Conservation (phyloP, 2,797 vertebrate species). For the Lagodon rhomboides region DNA sequence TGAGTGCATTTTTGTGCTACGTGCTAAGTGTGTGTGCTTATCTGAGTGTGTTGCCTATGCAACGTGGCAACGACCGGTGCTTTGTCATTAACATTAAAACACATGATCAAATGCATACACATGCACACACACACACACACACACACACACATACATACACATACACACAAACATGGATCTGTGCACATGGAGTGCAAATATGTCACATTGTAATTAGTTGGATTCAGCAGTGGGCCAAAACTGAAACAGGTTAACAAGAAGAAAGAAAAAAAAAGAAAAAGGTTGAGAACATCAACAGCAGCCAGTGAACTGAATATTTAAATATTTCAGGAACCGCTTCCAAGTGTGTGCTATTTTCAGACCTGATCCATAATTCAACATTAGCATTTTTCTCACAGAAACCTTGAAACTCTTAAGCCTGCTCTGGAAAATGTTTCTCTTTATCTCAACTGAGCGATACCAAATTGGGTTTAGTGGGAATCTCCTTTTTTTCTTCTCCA, state of each 20-base stretch:
- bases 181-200: conserved; percentile 10
- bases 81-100: neutral
- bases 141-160: neutral
- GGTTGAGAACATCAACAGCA: conserved; percentile 74
- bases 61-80: neutral
- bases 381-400: conserved; percentile 81
- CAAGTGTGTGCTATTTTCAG: conserved; percentile 86
- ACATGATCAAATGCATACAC: neutral
- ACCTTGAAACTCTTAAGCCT: conserved; percentile 72
- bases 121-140: neutral
- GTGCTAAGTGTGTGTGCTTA: neutral
- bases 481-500: neutral
- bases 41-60: neutral
- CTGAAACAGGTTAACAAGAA: conserved; percentile 65
- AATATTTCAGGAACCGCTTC: conserved; percentile 87
- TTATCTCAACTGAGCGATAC: conserved; percentile 43
- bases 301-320: conserved; percentile 80
- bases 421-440: conserved; percentile 57
- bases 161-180: neutral
- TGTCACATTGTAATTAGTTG: conserved; percentile 47
- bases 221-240: conserved; percentile 57
- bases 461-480: conserved; percentile 11
- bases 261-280: conserved; percentile 46
- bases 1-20: neutral
- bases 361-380: conserved; percentile 86